Base-by-base conservation (phyloP, 1,140 invertebrate species). In the Littorina saxatilis region DNA sequence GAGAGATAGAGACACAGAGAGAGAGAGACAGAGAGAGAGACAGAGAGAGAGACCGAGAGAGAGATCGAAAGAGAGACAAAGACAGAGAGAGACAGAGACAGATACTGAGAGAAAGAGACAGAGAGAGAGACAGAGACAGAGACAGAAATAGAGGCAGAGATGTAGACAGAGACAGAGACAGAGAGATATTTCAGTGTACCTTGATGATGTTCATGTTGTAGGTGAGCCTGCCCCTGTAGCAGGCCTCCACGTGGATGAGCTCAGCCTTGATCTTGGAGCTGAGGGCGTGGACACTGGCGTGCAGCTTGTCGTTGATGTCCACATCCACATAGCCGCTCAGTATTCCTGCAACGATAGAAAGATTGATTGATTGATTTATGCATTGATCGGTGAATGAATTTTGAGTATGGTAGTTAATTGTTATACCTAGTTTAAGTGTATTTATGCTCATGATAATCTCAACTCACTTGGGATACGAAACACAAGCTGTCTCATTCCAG, bases 201-300 rank as follows among this genome's bases (percentile, higher is more conserved):
- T 86, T 84, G 4, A 86, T n/a, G 15, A 86, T 66, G 72, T 86
- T 86, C 35, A 86, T 55, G 32, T 86, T 68, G 68, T 86, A 86
- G 37, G 70, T n/a, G 23, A 84, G 58, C 32, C 80, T 39, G 37
- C 81, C 80, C 50, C 81, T 80, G 76, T 83, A 86, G 73, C 85
- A 86, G 17, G 80, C 75, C 39, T 73, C 68, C 17, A 80, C 79
- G 47, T 77, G 76, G 52, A 86, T 79, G 5, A 85, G 68, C 39
- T 85, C 84, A 43, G 66, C 70, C 0, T 75, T 58, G 20, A 32
- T 29, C 9, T 82, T 73, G 52, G 84, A 73, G 1, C 83, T 27
- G 23, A 83, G 82, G 52, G 81, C 39, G 73, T 83, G 78, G n/a
- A 55, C 77, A 47, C 63, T 52, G 29, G 79, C 84, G 40, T 40